Base-by-base conservation (phyloP, 2,797 vertebrate genomes). In the Ceryle rudis region DNA sequence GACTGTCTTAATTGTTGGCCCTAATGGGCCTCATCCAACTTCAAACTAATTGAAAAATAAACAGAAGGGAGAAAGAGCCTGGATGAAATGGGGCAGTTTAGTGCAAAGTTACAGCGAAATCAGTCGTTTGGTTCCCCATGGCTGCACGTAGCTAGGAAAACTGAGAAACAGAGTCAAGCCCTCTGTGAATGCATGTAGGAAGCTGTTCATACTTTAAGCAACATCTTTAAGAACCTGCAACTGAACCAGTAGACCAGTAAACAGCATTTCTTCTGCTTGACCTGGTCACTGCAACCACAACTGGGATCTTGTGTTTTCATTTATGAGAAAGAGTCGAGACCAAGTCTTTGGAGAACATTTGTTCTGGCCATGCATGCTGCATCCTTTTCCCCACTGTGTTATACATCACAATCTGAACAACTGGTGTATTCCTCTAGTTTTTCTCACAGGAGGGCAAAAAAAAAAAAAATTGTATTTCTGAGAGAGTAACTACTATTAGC, bases 21-120 rank as follows among this genome's bases (percentile, higher is more conserved):
- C 29, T 89, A 93, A 72, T 62, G 31, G 77, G 58, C 29, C 21
- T 67, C 54, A 57, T 46, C 22, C 60, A 83, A 58, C 57, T 90
- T 41, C 74, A 93, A 91, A 72, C 28, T 72, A 83, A 89, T 89
- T 60, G 28, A 88, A 91, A 95, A 80, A 80, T 75, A 89, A 80
- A 66, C 47, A 69, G 81, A 57, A 71, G 13, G 25, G 29, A 75
- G 49, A 83, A 91, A 61, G 14, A 42, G 14, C 9, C 25, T 91
- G 47, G 29, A 46, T 83, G 46, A 85, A 81, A 69, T 7, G 16
- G 47, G 15, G 10, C 20, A 51, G 11, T 37, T 66, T 82, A 66
- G 41, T 75, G 61, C 37, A 80, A 89, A 82, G n/a, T 77, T 69
- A 82, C 31, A 26, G 61, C 55, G 71, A 90, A 94, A 74, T 44